Evolutionary conservation across 2,113 vertebrate species (phyloP), one percentile per base, ranked within the genome.

Genomic region (Pungitius pungitius): DNA sequence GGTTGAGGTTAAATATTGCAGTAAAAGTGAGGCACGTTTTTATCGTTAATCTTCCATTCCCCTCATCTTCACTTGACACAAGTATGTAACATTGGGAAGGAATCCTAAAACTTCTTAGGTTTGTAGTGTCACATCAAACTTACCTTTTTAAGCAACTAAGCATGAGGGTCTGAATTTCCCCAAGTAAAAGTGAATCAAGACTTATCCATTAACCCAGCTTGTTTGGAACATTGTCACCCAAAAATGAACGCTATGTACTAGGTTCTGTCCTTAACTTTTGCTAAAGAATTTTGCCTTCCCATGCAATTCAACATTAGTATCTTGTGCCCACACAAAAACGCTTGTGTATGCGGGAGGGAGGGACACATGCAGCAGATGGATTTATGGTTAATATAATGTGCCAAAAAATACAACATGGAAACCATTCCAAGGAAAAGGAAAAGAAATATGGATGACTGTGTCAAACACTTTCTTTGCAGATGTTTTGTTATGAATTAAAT

Each of bases 81-180:
- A 81, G 47, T n/a, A 35, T 40, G 58, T 76, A 3, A 68, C 73
- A 85, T 84, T 35, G 85, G 68, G 70, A 82, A 66, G 78, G 58
- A 74, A 78, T 70, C 39, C 68, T n/a, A 15, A 52, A 72, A 67
- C 9, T 62, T 22, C 66, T 54, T 47, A 43, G 22, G 52, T 7
- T 77, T 22, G 27, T 61, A 45, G 58, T 80, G 57, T 69, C 70
- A 82, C 60, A 62, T 73, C 60, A 40, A 0, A 58, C 33, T 56
- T 67, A 66, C 52, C 73, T 64, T 20, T 52, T 59, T 22, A 5
- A 42, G 2, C 40, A 59, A 17, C 35, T 15, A 20, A 69, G 10
- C 17, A 40, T n/a, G 15, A 70, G 14, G 30, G n/a, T 3, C 37
- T 20, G 45, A 3, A 13, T 4, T 77, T 77, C 14, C 51, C 60